Evolutionary conservation across 1,140 invertebrate genomes (phyloP).

Genomic region (Lordiphosa collinella): DNA sequence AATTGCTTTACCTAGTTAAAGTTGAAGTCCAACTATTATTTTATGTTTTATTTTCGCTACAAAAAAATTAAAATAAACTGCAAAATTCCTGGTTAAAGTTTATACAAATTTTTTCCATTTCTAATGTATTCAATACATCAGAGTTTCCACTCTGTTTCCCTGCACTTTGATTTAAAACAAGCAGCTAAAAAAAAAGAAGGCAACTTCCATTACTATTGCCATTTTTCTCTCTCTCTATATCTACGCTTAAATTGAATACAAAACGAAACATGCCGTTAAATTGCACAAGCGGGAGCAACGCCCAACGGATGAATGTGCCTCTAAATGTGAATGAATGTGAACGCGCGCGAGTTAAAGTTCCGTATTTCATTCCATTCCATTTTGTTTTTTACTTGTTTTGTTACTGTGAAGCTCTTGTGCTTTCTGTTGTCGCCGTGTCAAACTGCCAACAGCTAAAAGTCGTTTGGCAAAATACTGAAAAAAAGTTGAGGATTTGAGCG

Average conservation of each 20-base stretch:
- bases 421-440: slow-evolving; percentile 36
- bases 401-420: neutral
- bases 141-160: neutral
- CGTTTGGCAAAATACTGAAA: slow-evolving; percentile 9
- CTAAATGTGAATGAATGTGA: neutral
- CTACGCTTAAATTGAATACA: slow-evolving; percentile 30
- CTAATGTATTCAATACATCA: neutral
- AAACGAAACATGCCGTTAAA: slow-evolving; percentile 30
- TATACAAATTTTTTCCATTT: too few relatives aligned
- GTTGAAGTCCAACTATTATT: too few relatives aligned
- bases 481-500: neutral
- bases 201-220: slow-evolving; percentile 1
- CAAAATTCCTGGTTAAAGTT: too few relatives aligned
- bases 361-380: neutral
- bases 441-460: slow-evolving; percentile 51
- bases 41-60: too few relatives aligned
- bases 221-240: neutral
- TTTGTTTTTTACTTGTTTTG: neutral
- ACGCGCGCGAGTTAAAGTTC: slow-evolving; percentile 24
- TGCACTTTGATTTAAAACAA: slow-evolving; percentile 1
- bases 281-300: slow-evolving; percentile 12
- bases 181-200: neutral
- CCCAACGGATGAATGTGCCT: slow-evolving; percentile 9
- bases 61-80: too few relatives aligned
- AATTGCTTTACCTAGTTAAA: too few relatives aligned